Evolutionary conservation across 2,888 invertebrate species (phyloP), one percentile per base, ranked within the genome.

Genomic region (Dioctria rufipes): DNA sequence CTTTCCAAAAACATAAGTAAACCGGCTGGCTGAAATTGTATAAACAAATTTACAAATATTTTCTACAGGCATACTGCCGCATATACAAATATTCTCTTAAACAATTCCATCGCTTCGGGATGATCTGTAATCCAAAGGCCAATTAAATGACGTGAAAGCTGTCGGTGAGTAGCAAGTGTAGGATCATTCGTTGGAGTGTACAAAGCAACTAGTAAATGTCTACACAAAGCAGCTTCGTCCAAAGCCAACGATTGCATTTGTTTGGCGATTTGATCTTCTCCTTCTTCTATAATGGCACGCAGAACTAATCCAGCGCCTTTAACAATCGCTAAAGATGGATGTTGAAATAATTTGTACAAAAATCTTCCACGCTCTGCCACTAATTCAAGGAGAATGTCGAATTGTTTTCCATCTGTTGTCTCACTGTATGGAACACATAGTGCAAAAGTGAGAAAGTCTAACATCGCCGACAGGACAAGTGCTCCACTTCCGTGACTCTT

Each of bases 371-470:
- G 92, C 78, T 94, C 93, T 4, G 99, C 97, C 2, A 99, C 98
- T 93, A 99, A 94, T 89, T 97, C 96, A 40, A 99, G 90, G 78
- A 99, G 91, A 84, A 93, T 93, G 89, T 99, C 99, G 89, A 98
- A 98, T 87, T 97, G 96, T 87, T 96, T 96, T 75, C 98, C 97
- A 87, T 98, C 98, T 0, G 99, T 99, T 4, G 99, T 99, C 90
- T 99, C 99, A 87, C 98, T 97, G 90, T 99, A 99, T 4, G 99
- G 99, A 83, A 98, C 97, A 90, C 99, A 99, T 61, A 99, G 91
- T 3, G 98, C 95, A 90, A 98, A 99, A 58, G 99, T 99, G 83
- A 99, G 91, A 87, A 99, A 97, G 90, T 99, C 99, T 87, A 99
- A 91, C 98, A 99, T 98, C 83, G 98, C 96, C 46, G 98, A 95